Evolutionary conservation across 2,113 vertebrate genomes (phyloP), one percentile per base, ranked within the genome.

Genomic region (Oplegnathus fasciatus): DNA sequence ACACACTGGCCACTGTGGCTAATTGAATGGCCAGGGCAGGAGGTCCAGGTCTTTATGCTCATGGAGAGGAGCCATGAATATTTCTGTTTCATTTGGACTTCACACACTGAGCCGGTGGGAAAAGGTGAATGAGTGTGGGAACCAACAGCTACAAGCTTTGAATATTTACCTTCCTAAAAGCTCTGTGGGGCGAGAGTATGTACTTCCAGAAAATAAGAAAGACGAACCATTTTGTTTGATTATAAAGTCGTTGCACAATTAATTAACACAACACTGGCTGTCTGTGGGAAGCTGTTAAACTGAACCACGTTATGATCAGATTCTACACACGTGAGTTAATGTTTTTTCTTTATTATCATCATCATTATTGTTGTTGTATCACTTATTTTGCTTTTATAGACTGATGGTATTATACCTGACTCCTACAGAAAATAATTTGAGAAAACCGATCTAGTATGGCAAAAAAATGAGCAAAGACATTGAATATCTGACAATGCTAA

Each of bases 1-100:
- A 72, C 84, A 88, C 78, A 80, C 75, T 75, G 78, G 73, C 82
- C 87, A 73, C 73, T 46, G 86, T 28, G 84, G 91, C 85, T 93
- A 94, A 94, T 94, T 94, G 90, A 95, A 94, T 91, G 91, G 78
- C 75, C 74, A 60, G 91, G 88, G 90, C 88, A 89, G 78, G 77
- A 90, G 92, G 90, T 92, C 86, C 89, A 54, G 83, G 87, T 82
- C 90, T 93, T 93, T 91, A 93, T 90, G 89, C 74, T 82, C 61
- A 9, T 44, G 77, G 87, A 88, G 86, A 81, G 88, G 52, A 89
- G 89, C 86, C 86, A 89, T 95, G 94, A 95, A 95, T 94, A 94
- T 91, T 82, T 89, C 67, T 66, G 87, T 93, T 91, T 89, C 88
- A 93, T 93, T 92, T 92, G 89, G 89, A 84, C 86, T 79, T 75